phyloP scores from a whole-genome alignment of 2,113 vertebrate genomes.

The Limnothrissa miodon region DNA sequence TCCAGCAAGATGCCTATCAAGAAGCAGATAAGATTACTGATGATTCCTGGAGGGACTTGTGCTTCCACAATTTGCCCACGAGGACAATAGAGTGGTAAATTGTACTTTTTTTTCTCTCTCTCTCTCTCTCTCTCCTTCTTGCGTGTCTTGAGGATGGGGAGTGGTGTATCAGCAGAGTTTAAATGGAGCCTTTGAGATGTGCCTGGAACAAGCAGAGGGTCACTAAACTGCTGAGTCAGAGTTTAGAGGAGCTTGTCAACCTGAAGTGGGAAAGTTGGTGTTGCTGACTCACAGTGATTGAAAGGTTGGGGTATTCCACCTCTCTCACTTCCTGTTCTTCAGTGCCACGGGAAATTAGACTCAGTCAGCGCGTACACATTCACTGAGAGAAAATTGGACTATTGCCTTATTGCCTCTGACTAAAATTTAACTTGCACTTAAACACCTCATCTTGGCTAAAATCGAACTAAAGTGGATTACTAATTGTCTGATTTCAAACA shows the following conservation, averaged over 20 bases:
- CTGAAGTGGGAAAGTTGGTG: background rate
- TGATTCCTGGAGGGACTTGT: conserved; percentile 25
- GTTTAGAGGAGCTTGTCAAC: background rate
- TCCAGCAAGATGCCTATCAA: conserved; percentile 64
- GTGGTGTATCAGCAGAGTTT: conserved; percentile 7
- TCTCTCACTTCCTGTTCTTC: background rate
- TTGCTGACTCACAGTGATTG: background rate
- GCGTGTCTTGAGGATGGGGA: conserved; percentile 12
- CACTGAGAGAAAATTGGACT: no score
- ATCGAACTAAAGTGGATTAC: no score
- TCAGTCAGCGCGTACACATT: background rate
- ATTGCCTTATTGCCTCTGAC: no score
- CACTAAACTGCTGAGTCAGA: background rate
- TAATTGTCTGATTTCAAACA: no score
- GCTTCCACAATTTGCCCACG: conserved; percentile 29
- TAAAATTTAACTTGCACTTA: no score
- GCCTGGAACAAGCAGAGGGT: background rate
- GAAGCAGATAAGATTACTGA: conserved; percentile 58
- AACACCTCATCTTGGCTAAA: no score
- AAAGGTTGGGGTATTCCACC: background rate
- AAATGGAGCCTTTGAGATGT: background rate
- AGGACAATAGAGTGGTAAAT: conserved; percentile 30
- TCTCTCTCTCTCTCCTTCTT: no score
- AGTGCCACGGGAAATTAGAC: background rate
- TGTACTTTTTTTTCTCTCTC: background rate